Percentiles rank a stretch among this genome's conserved stretches.
These are phyloP conservation scores for Allolobophora icterica DNA, from an alignment of 2,888 invertebrate genomes.

Conservation along the genomic window DNA sequence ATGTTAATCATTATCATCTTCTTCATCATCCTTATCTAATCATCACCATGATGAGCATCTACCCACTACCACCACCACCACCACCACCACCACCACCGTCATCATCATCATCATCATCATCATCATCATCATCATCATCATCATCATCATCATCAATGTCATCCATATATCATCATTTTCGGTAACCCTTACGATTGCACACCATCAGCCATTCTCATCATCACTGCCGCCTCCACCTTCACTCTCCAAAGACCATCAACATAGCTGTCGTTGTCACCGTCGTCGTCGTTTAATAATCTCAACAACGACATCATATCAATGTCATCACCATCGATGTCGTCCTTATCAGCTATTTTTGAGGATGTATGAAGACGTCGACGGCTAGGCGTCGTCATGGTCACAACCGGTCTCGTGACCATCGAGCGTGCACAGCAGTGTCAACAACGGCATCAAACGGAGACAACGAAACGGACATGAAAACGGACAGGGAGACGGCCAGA, in stretches of 20 bases:
- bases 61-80: conserved; percentile 9
- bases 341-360: not conserved
- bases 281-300: not conserved
- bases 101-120: not conserved
- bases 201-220: not conserved
- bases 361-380: not conserved
- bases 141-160: conserved; percentile 28
- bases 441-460: not conserved
- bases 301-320: not conserved
- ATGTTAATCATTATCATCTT: no score
- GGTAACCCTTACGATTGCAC: not conserved
- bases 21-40: not conserved
- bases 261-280: not conserved
- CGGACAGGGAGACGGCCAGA: not conserved
- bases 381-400: not conserved
- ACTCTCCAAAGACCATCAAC: conserved; percentile 3
- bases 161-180: conserved; percentile 22
- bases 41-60: conserved; percentile 19
- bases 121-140: conserved; percentile 24
- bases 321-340: not conserved
- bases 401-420: not conserved
- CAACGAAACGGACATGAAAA: not conserved
- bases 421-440: not conserved
- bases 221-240: not conserved
- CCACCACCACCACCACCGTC: not conserved